phyloP scores from a whole-genome alignment of 2,888 invertebrate species.

The Orthosia incerta region DNA sequence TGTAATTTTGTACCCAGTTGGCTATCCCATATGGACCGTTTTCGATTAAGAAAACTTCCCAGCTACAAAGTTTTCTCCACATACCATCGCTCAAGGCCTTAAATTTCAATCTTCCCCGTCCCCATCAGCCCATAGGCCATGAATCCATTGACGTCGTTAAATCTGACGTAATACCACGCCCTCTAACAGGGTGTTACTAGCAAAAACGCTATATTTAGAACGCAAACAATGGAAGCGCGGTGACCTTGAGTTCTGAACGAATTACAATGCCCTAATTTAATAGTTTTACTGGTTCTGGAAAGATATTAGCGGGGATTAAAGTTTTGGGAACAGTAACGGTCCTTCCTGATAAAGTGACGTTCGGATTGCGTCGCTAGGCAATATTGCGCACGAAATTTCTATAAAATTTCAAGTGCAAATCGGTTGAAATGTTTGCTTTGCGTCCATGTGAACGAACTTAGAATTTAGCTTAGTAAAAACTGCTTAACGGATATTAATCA shows the following conservation, averaged over 20 bases:
- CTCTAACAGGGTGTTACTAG: conserved; percentile 53
- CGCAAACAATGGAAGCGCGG: conserved; percentile 52
- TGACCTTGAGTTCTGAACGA: conserved; percentile 45
- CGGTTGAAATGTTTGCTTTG: too few species aligned
- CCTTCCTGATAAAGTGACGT: too few species aligned
- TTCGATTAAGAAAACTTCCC: background rate
- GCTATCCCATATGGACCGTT: too few species aligned
- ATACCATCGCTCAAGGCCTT: background rate
- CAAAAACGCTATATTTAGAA: conserved; percentile 53
- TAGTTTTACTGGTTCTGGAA: conserved; percentile 1
- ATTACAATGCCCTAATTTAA: conserved; percentile 48
- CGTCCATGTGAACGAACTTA: too few species aligned
- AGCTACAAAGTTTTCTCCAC: background rate
- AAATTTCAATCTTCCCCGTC: conserved; percentile 28
- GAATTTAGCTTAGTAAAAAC: too few species aligned
- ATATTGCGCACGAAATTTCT: too few species aligned
- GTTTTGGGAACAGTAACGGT: too few species aligned
- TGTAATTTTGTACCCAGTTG: too few species aligned
- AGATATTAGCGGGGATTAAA: background rate
- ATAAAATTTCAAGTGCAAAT: too few species aligned
- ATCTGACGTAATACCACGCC: conserved; percentile 62
- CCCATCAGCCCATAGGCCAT: conserved; percentile 28
- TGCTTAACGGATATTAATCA: too few species aligned
- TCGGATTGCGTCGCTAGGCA: too few species aligned
- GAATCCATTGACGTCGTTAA: conserved; percentile 51